Base-by-base conservation (phyloP, 2,888 invertebrate species). In the Clostera curtula region DNA sequence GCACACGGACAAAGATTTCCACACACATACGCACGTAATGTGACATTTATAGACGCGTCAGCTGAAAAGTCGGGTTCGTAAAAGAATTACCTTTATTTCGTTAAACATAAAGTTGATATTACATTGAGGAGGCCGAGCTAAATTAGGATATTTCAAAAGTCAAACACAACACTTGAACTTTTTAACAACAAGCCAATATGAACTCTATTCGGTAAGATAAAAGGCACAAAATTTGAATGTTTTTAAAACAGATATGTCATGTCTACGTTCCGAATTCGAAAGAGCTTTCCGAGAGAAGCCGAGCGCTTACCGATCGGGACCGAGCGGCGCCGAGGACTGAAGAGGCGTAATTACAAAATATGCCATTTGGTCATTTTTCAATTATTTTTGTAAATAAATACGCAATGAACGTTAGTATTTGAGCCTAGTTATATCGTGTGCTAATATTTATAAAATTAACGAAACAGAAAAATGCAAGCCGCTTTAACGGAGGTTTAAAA, bases 241-340 rank as follows among this genome's bases (percentile, higher is more conserved):
- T 25, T 21, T 21, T 48, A 51, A 53, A 63, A 69, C 53, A 64
- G 72, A 72, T 73, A 71, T 68, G 73, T 73, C 72, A 74, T 67
- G 74, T 63, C 62, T 65, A 49, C 55, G 69, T 65, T 71, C 68
- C 68, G 73, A 71, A 72, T 75, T 71, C 56, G 73, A 75, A 72
- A 74, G 72, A 74, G 76, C 73, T 75, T 71, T 61, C 75, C 80
- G 82, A 77, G 58, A 36, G 36, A 34, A 41, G 55, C 75, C 82
- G 82, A 82, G 63, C 70, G 64, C 56, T 67, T 82, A 82, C 82
- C 80, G 82, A 82, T 82, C 82, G 65, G 71, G 76, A 64, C 80
- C 80, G 82, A 82, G 59, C 50, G 75, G 69, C 73, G 76, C 79
- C 82, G 82, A 83, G 71, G n/a, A n/a, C n/a, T n/a, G n/a, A n/a